These are phyloP conservation scores for Mandrillus leucophaeus DNA, from an alignment of 2,113 vertebrate species.

Conservation along the genomic window DNA sequence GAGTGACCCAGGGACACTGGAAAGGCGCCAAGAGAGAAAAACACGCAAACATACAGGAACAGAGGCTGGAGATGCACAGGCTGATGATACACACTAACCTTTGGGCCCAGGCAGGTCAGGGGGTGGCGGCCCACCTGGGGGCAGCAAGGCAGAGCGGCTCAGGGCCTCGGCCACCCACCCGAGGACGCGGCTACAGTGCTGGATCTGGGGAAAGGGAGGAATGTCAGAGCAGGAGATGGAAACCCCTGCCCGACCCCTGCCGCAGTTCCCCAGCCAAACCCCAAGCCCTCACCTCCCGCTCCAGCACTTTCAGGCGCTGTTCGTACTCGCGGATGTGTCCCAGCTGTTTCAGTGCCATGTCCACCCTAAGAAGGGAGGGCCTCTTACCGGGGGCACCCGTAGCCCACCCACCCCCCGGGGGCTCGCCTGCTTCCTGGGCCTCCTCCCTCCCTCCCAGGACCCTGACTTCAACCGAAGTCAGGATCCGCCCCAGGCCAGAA, in stretches of 20 bases:
- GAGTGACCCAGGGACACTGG: background rate
- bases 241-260: conserved; percentile 73
- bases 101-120: background rate
- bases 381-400: fast-evolving
- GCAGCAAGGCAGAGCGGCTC: conserved; percentile 59
- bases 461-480: fast-evolving
- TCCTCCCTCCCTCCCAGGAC: background rate
- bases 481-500: too few species aligned
- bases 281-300: conserved; percentile 70
- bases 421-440: background rate
- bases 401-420: background rate
- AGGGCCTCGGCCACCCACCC: conserved; percentile 88
- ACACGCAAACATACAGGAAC: too few species aligned
- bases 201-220: conserved; percentile 81
- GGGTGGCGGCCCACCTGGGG: conserved; percentile 29
- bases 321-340: conserved; percentile 74
- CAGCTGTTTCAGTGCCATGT: conserved; percentile 86
- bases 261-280: conserved; percentile 21
- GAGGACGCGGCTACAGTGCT: conserved; percentile 88
- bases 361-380: conserved; percentile 82
- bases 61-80: background rate
- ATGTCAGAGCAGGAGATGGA: background rate
- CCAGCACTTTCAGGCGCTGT: conserved; percentile 73
- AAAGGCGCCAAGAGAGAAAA: too few species aligned
- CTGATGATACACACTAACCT: conserved; percentile 10